Base-by-base conservation (phyloP, 2,113 vertebrate species). In the Genyomyrus donnyi region DNA sequence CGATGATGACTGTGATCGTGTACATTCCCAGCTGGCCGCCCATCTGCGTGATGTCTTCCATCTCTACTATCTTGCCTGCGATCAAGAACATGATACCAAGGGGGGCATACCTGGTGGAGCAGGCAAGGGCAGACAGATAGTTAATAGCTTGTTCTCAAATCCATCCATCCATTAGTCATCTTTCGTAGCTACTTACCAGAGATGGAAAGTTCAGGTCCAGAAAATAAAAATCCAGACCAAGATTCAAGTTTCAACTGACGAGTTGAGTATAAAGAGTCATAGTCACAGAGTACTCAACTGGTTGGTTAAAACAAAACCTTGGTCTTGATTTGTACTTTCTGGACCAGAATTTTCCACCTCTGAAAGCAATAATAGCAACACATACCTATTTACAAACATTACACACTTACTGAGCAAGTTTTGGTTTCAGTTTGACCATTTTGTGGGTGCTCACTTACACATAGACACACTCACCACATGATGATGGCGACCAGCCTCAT, bases 11-110 rank as follows among this genome's bases (percentile, higher is more conserved):
- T 0, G 98, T 99, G 88, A 99, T 94, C 0, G 98, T 99, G 66
- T 99, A 99, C 98, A 99, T 99, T 91, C 97, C 98, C 90, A 99
- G 95, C 93, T 99, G 98, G 0, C 98, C 98, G 1, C 98, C 98
- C 3, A 99, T 98, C 90, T 98, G 96, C 0, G 97, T 98, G 95
- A 99, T 97, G 90, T 99, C 98, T 90, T 99, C 98, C 98, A 99
- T 99, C 94, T 99, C 98, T 87, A 99, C 97, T 56, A 99, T 99
- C 94, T 99, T 99, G 50, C 98, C 98, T 87, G 98, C 98, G 80
- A 99, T 99, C 90, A 99, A 92, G 94, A 99, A 99, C 88, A 99
- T 96, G 93, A 99, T 99, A 10, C 98, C 98, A 87, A 99, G 90
- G 0, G 98, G 98, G 77, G 97, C 97, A 15, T 99, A 99, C 98